A percentile compares a stretch with the other conserved stretches of the same genome.
Conservation (phyloP, 2,113 vertebrate species). For the Anoplopoma fimbria region DNA sequence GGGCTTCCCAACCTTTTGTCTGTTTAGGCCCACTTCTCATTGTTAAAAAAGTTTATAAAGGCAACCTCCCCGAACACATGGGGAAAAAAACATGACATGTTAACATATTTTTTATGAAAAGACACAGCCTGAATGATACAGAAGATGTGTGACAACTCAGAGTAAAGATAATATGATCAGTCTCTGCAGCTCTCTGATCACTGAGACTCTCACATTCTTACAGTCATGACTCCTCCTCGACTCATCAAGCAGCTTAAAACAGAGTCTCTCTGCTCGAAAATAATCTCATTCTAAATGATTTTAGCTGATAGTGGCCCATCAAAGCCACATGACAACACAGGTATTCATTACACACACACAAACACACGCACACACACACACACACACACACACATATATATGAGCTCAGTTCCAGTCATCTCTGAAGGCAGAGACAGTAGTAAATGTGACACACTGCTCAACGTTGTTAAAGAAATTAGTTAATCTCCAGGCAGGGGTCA, state of each 20-base stretch:
- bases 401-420: conserved; percentile 24
- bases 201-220: background rate
- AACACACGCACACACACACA: background rate
- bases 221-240: background rate
- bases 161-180: background rate
- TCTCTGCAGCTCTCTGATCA: background rate
- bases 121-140: background rate
- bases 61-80: too few relatives aligned
- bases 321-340: conserved; percentile 14
- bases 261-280: background rate
- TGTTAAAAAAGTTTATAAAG: too few relatives aligned
- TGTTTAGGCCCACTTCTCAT: too few relatives aligned
- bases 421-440: conserved; percentile 50
- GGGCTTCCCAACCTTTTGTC: too few relatives aligned
- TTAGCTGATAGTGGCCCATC: conserved; percentile 29
- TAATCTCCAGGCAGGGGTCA: conserved; percentile 80
- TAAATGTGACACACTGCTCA: conserved; percentile 69
- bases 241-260: background rate
- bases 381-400: background rate
- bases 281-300: background rate
- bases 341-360: conserved; percentile 4
- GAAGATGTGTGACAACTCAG: background rate
- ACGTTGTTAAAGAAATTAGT: conserved; percentile 87
- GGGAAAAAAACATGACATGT: too few relatives aligned
- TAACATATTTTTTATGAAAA: background rate